Evolutionary conservation across 2,113 vertebrate species (phyloP).

Genomic region (Tapirus terrestris): DNA sequence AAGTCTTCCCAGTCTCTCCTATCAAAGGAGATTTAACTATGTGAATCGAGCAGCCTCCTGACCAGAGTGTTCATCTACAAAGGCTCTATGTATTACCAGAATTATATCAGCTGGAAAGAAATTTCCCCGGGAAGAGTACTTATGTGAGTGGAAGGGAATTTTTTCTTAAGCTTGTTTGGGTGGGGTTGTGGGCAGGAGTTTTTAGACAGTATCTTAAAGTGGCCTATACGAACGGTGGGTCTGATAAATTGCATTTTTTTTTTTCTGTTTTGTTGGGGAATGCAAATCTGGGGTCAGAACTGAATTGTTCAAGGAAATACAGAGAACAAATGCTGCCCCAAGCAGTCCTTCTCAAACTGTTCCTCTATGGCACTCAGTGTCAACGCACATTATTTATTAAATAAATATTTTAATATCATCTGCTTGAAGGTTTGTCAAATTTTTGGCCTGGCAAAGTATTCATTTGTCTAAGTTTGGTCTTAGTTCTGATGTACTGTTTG

Average conservation of each 20-base stretch:
- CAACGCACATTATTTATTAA: not conserved
- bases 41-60: not conserved
- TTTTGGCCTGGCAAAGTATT: not conserved
- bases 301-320: not conserved
- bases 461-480: not conserved
- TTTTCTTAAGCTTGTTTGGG: not conserved
- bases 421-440: not conserved
- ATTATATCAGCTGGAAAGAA: not conserved
- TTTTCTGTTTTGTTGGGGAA: not conserved
- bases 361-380: not conserved
- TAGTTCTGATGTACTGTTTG: not conserved
- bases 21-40: not conserved
- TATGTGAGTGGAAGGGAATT: not conserved
- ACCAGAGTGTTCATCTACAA: not conserved
- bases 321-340: not conserved
- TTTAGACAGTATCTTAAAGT: not conserved
- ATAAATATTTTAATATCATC: not conserved
- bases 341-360: not conserved
- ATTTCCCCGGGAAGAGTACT: not conserved
- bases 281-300: not conserved
- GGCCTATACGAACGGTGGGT: not conserved
- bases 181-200: fast-evolving
- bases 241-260: not conserved
- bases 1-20: not conserved
- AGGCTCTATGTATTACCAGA: not conserved